Percentiles rank a stretch among this genome's conserved stretches.
These are phyloP conservation scores for Meiosimyza platycephala DNA, from an alignment of 2,888 invertebrate genomes.

Conservation along the genomic window DNA sequence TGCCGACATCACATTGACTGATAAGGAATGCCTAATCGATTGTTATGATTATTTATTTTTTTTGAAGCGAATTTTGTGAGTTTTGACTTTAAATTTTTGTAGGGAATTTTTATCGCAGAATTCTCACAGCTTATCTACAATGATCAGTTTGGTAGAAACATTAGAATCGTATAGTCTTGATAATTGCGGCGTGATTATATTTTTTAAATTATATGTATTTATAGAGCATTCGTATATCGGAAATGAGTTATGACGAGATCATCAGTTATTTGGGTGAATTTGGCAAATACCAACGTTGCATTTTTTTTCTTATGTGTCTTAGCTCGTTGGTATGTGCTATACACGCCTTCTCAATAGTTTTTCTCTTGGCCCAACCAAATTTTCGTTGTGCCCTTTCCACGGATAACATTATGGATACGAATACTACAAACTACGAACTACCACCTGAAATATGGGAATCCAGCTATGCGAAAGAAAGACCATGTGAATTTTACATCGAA, in stretches of 20 bases:
- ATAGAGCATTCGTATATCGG: not conserved
- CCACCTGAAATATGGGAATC: constrained; percentile 66
- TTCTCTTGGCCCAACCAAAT: constrained; percentile 75
- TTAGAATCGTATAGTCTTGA: not conserved
- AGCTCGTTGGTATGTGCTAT: constrained; percentile 79
- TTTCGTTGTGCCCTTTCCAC: constrained; percentile 74
- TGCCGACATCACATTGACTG: too few relatives aligned
- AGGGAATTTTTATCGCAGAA: too few relatives aligned
- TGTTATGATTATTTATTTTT: too few relatives aligned
- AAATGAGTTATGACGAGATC: constrained; percentile 79
- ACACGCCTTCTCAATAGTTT: constrained; percentile 79
- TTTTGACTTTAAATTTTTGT: too few relatives aligned
- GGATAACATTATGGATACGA: constrained; percentile 67
- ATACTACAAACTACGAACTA: constrained; percentile 56
- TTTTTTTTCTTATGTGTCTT: constrained; percentile 76
- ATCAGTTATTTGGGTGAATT: constrained; percentile 77
- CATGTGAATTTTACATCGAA: constrained; percentile 12
- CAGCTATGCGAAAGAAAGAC: constrained; percentile 70
- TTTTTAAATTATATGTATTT: not conserved
- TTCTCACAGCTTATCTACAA: too few relatives aligned
- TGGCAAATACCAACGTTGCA: constrained; percentile 70
- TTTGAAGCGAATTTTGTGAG: too few relatives aligned
- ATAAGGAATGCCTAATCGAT: too few relatives aligned
- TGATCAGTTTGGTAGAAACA: not conserved
- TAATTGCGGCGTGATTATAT: not conserved